Conservation (phyloP, 2,797 vertebrate genomes). For the Gambusia yucatana region DNA sequence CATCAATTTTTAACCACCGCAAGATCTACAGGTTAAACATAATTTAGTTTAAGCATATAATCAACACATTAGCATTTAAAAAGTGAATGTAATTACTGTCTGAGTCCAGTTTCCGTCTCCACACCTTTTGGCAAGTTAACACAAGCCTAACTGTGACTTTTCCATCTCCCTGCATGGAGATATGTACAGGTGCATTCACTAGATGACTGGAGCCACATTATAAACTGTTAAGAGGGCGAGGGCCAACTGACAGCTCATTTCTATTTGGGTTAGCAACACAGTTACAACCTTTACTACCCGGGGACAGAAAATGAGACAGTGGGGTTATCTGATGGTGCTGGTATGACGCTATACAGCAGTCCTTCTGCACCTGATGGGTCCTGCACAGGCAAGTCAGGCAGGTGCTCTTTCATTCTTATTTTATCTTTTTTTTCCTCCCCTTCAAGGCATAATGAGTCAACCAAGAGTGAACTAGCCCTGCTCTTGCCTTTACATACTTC, state of each 20-base stretch:
- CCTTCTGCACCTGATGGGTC: conserved; percentile 43
- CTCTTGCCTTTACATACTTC: conserved; percentile 53
- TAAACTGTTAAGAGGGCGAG: conserved; percentile 41
- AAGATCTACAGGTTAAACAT: not conserved
- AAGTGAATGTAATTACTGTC: conserved; percentile 20
- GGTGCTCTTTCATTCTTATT: conserved; percentile 55
- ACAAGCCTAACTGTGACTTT: conserved; percentile 17
- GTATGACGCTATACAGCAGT: conserved; percentile 26
- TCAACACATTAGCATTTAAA: conserved; percentile 1
- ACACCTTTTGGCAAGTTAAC: conserved; percentile 25
- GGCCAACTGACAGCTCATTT: conserved; percentile 56
- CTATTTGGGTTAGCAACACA: conserved; percentile 49
- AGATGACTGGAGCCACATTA: conserved; percentile 25
- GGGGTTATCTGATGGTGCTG: conserved; percentile 25
- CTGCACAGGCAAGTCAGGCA: conserved; percentile 65
- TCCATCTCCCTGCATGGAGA: conserved; percentile 13
- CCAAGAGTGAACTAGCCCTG: conserved; percentile 46
- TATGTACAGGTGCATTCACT: conserved; percentile 29
- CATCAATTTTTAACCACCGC: not conserved
- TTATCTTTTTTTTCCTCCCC: conserved; percentile 8
- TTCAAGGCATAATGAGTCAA: conserved; percentile 50
- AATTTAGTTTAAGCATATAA: not conserved
- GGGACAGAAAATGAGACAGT: conserved; percentile 43
- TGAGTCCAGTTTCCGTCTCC: conserved; percentile 11
- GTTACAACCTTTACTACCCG: conserved; percentile 33